phyloP scores from a whole-genome alignment of 1,140 invertebrate species.

The Drosophila bocki region DNA sequence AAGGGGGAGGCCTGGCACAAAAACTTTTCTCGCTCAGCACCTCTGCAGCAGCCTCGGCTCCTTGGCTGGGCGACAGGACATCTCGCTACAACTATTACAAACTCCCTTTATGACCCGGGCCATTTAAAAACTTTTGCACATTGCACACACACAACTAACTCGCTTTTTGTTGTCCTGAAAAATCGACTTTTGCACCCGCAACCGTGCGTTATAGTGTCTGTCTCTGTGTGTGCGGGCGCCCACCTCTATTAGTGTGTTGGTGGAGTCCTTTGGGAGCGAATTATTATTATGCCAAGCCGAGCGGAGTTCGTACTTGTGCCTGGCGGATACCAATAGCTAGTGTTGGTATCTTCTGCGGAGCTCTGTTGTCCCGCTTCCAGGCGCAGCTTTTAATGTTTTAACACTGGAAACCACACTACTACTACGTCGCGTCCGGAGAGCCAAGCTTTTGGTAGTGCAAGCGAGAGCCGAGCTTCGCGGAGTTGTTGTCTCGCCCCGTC shows the following conservation, averaged over 20 bases:
- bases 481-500: conserved; percentile 24
- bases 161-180: conserved; percentile 66
- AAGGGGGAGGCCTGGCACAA: conserved; percentile 11
- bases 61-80: conserved; percentile 30
- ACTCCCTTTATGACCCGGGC: conserved; percentile 47
- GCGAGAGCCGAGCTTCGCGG: conserved; percentile 29
- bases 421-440: conserved; percentile 23
- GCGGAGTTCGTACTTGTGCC: conserved; percentile 59
- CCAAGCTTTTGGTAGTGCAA: conserved; percentile 46
- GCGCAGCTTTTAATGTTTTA: conserved; percentile 76
- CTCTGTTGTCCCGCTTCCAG: conserved; percentile 76
- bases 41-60: conserved; percentile 13
- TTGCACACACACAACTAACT: conserved; percentile 45
- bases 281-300: conserved; percentile 74
- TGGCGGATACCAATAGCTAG: conserved; percentile 78
- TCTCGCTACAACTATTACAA: conserved; percentile 34
- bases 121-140: conserved; percentile 77
- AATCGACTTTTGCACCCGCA: conserved; percentile 72
- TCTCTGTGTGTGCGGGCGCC: conserved; percentile 16
- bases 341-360: conserved; percentile 75
- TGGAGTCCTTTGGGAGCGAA: conserved; percentile 56
- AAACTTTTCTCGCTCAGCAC: conserved; percentile 72
- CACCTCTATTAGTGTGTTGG: conserved; percentile 7
- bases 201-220: conserved; percentile 28
- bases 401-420: conserved; percentile 61